Percentiles rank a stretch among this genome's conserved stretches.
These are phyloP conservation scores for Sitta carolinensis DNA, from an alignment of 2,797 vertebrate species.

Conservation along the genomic window DNA sequence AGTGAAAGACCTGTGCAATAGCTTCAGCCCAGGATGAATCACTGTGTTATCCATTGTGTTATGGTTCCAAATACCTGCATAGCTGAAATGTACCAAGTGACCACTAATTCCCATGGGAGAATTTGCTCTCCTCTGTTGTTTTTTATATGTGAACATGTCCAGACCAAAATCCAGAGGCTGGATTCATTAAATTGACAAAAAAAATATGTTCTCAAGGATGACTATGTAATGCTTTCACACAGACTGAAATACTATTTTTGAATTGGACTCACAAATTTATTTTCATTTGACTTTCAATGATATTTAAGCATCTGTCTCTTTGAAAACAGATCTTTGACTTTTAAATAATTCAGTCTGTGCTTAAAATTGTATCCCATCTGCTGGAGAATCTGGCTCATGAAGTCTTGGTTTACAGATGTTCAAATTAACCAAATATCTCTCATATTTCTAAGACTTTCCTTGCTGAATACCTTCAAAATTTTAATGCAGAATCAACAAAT, in stretches of 20 bases:
- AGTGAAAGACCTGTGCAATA: neutral
- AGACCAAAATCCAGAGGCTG: neutral
- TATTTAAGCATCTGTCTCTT: neutral
- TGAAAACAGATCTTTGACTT: neutral
- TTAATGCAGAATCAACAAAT: neutral
- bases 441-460: neutral
- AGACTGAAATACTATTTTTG: neutral
- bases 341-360: neutral
- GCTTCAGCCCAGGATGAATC: neutral
- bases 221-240: neutral
- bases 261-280: neutral
- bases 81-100: neutral
- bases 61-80: neutral
- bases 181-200: neutral
- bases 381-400: neutral
- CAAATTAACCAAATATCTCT: neutral
- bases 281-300: neutral
- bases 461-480: neutral
- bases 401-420: neutral
- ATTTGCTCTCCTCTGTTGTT: neutral
- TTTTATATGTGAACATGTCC: neutral
- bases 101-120: neutral
- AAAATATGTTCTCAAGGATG: neutral
- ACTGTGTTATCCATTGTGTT: neutral
- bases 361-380: neutral